Conservation (phyloP, 1,140 invertebrate genomes). For the Drosophila chauvacae region DNA sequence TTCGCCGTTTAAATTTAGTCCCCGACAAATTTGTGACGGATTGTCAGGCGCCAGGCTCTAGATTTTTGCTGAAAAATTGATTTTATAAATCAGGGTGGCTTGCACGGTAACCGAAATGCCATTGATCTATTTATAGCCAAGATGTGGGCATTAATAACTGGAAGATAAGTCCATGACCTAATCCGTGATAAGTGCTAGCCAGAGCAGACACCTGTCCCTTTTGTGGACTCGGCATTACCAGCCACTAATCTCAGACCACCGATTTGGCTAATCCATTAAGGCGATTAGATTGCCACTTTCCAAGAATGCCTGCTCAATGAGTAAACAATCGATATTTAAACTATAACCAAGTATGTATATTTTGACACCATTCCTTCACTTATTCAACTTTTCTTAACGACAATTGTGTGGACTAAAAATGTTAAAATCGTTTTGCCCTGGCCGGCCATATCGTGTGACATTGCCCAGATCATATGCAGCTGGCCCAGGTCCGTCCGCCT, state of each 20-base stretch:
- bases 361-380: neutral
- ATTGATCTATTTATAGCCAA: constrained; percentile 25
- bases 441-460: constrained; percentile 17
- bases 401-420: constrained; percentile 14
- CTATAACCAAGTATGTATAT: neutral
- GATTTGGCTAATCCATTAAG: constrained; percentile 28
- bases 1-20: constrained; percentile 74
- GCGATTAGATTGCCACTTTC: constrained; percentile 18
- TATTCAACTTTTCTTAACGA: constrained; percentile 2
- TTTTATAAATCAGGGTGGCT: constrained; percentile 9
- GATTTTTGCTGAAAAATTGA: constrained; percentile 38
- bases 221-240: neutral
- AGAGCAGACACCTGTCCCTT: constrained; percentile 24
- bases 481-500: constrained; percentile 23
- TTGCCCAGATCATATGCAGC: constrained; percentile 33
- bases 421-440: neutral
- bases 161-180: constrained; percentile 11
- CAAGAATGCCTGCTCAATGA: neutral
- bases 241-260: constrained; percentile 1
- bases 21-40: constrained; percentile 34
- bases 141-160: constrained; percentile 8
- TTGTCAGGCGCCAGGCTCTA: constrained; percentile 3
- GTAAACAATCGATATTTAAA: neutral
- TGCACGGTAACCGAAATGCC: neutral
- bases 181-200: neutral